Evolutionary conservation across 2,888 invertebrate species (phyloP), one percentile per base, ranked within the genome.

Genomic region (Tipula vernalis): DNA sequence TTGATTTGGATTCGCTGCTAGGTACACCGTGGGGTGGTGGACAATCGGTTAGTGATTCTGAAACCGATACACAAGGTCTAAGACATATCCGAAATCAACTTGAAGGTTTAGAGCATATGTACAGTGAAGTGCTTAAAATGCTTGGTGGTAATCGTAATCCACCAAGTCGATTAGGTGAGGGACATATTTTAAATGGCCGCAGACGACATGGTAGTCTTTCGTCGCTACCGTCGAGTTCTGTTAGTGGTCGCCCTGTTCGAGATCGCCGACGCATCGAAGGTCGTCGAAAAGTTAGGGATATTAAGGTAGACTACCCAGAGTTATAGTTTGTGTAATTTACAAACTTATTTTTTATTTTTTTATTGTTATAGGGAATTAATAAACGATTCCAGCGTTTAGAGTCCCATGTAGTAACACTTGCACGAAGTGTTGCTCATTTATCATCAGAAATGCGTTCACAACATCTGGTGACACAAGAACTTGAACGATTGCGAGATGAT

Each of bases 371-470:
- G 93, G 95, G 96, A 86, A 96, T 97, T 88, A 96, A 97, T 91
- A 96, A 96, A 91, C 93, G 97, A 85, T 97, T 98, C 91, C 97
- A 97, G 91, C 93, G 97, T 5, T 92, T 98, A 88, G 98, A 98
- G 91, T 96, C 97, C 0, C 98, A 98, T 91, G 97, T 98, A 86
- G 97, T 98, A 87, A 98, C 98, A 1, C 92, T 98, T 88, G 98
- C 98, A 0, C 93, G 97, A 87, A 97, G 97, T 85, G 97, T 98
- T 36, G 97, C 98, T 15, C 97, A 98, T 91, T 93, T 98, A 71
- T 97, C 97, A 51, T 96, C 96, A 3, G 98, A 98, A 92, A 96
- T 98, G 96, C 92, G 97, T 88, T 96, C 97, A 0, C 97, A 98
- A 90, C 97, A 97, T 90, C 93, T 96, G 87, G 95, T 97, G 93